Percentiles rank a stretch among this genome's conserved stretches.
Conservation (phyloP, 2,113 vertebrate genomes). For the Engraulis encrasicolus region DNA sequence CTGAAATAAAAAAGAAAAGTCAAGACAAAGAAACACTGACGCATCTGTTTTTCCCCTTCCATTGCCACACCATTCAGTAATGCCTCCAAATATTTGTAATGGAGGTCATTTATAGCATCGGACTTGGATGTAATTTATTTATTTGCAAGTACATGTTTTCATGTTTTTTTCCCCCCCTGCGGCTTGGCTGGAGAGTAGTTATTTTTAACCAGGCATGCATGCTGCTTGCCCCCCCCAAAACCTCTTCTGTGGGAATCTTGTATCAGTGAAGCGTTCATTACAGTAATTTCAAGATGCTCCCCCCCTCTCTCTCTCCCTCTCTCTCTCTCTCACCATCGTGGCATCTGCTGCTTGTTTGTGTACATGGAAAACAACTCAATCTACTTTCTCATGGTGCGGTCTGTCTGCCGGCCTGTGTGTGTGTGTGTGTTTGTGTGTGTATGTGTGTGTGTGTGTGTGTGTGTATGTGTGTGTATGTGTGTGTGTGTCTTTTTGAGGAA, state of each 20-base stretch:
- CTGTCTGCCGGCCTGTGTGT: neutral
- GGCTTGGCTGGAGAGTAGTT: neutral
- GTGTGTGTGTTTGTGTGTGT: constrained; percentile 12
- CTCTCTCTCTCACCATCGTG: neutral
- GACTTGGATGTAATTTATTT: neutral
- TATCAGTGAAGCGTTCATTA: constrained; percentile 12
- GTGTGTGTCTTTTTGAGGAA: neutral
- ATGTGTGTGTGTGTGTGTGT: constrained; percentile 15
- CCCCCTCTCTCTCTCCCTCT: too few relatives aligned
- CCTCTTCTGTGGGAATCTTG: neutral
- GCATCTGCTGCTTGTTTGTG: neutral
- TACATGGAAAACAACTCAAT: neutral
- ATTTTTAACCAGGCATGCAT: constrained; percentile 20
- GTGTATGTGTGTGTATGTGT: constrained; percentile 4
- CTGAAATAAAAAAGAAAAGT: neutral
- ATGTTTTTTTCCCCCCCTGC: constrained; percentile 3
- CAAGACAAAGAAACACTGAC: neutral
- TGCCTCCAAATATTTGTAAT: constrained; percentile 1
- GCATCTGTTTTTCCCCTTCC: neutral
- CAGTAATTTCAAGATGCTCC: neutral
- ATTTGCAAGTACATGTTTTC: neutral
- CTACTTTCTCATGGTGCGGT: neutral
- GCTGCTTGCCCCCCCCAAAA: neutral
- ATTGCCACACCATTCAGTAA: neutral
- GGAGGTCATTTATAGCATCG: neutral